phyloP scores from a whole-genome alignment of 2,113 vertebrate species.

The Bujurquina vittata region DNA sequence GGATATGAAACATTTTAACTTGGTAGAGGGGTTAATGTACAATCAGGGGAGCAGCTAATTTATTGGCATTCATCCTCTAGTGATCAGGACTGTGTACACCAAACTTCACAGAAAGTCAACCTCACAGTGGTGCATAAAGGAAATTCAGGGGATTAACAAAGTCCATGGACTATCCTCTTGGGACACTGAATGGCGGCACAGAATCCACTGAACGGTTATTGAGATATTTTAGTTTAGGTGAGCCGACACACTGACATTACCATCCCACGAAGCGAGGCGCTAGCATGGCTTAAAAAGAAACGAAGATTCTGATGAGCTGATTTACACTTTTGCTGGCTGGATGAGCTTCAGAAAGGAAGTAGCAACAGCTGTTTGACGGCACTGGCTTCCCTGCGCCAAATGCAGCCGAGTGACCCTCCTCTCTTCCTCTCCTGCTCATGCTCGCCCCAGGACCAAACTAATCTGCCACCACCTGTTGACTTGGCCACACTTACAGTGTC shows the following conservation, averaged over 20 bases:
- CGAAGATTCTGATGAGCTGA: slow-evolving; percentile 1
- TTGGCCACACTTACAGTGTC: slow-evolving; percentile 59
- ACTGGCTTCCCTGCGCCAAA: slow-evolving; percentile 41
- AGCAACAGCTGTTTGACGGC: slow-evolving; percentile 56
- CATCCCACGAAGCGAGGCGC: not conserved
- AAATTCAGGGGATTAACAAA: not conserved
- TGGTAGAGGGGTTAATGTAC: not conserved
- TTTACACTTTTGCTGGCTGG: slow-evolving; percentile 12
- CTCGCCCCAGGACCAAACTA: slow-evolving; percentile 65
- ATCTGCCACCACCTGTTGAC: slow-evolving; percentile 77
- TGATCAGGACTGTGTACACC: not conserved
- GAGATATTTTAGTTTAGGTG: not conserved
- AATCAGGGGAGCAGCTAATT: not conserved
- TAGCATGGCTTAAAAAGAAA: not conserved
- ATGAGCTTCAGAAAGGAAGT: slow-evolving; percentile 45
- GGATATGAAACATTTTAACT: too few relatives aligned
- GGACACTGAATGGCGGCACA: not conserved
- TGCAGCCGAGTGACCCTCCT: slow-evolving; percentile 46
- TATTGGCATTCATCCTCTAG: not conserved
- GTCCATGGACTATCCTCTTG: not conserved
- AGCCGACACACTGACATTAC: too few relatives aligned
- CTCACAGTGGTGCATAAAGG: not conserved
- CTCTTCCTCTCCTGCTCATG: slow-evolving; percentile 39
- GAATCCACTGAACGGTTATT: not conserved
- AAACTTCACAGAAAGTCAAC: not conserved